A percentile compares a stretch with the other conserved stretches of the same genome.
Conservation (phyloP, 1,140 invertebrate species). For the Drosophila varians region DNA sequence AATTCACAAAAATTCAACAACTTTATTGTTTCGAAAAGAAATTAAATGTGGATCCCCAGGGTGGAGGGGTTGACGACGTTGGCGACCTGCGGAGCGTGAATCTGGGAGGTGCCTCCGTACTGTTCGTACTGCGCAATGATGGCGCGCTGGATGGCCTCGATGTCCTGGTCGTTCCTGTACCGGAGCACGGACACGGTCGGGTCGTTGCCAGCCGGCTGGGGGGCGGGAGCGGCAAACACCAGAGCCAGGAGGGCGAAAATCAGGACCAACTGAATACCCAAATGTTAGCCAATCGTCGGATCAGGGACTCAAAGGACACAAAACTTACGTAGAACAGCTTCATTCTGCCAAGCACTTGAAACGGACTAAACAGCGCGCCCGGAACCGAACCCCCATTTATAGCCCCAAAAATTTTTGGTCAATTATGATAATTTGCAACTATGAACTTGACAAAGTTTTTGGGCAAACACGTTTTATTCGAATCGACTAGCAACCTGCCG, state of each 20-base stretch:
- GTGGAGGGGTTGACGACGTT: slow-evolving; percentile 48
- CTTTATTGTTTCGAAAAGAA: slow-evolving; percentile 43
- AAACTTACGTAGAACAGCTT: slow-evolving; percentile 59
- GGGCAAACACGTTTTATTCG: slow-evolving; percentile 60
- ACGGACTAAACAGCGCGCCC: slow-evolving; percentile 43
- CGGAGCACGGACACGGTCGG: slow-evolving; percentile 58
- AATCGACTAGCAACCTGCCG: slow-evolving; percentile 4
- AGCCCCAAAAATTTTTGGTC: slow-evolving; percentile 28
- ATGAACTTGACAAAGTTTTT: slow-evolving; percentile 67
- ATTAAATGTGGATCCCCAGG: slow-evolving; percentile 56
- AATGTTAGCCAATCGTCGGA: neutral
- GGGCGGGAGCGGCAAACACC: slow-evolving; percentile 27
- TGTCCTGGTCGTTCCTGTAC: slow-evolving; percentile 65
- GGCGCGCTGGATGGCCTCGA: slow-evolving; percentile 54
- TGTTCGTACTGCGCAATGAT: slow-evolving; percentile 76
- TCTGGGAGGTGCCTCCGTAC: slow-evolving; percentile 54
- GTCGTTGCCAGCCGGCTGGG: slow-evolving; percentile 42
- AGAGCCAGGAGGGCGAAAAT: slow-evolving; percentile 46
- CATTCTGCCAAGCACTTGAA: slow-evolving; percentile 38
- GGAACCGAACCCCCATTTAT: slow-evolving; percentile 39
- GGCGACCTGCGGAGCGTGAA: slow-evolving; percentile 55
- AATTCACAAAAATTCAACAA: slow-evolving; percentile 32
- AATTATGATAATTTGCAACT: slow-evolving; percentile 64
- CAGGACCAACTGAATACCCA: slow-evolving; percentile 38
- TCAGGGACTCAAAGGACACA: too few relatives aligned